phyloP scores from a whole-genome alignment of 2,888 invertebrate genomes.

The Philhelius pedissequus region DNA sequence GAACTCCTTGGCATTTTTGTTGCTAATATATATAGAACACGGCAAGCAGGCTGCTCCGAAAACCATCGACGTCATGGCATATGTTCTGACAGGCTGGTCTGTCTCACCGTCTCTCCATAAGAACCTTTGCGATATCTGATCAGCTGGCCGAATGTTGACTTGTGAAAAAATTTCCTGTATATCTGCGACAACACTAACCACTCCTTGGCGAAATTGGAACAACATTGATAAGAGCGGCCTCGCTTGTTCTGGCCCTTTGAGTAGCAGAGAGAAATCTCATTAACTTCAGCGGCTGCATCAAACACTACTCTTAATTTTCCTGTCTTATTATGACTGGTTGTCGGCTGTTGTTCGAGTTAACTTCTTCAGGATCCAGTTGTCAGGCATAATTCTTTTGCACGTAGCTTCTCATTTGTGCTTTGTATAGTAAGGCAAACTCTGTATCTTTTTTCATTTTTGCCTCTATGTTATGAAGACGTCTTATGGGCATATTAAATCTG shows the following conservation, averaged over 20 bases:
- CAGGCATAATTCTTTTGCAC: neutral
- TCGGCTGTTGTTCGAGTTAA: neutral
- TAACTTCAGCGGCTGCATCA: neutral
- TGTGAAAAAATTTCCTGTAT: too few species aligned
- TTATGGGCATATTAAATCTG: neutral
- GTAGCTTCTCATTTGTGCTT: neutral
- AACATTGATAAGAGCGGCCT: constrained; percentile 64
- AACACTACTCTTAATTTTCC: too few species aligned
- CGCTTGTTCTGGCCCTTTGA: constrained; percentile 72
- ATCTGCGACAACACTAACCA: too few species aligned
- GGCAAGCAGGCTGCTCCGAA: too few species aligned
- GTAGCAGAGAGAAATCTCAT: neutral
- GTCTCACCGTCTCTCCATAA: too few species aligned
- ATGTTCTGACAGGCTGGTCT: too few species aligned
- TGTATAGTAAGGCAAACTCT: neutral
- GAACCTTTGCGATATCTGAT: too few species aligned
- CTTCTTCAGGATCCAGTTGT: neutral
- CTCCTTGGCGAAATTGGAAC: neutral
- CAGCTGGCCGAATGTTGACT: too few species aligned
- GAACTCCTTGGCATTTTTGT: neutral
- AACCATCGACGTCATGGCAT: too few species aligned
- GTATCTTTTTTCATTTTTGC: neutral
- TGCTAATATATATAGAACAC: too few species aligned
- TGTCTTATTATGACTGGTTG: too few species aligned
- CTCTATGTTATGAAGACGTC: neutral